phyloP scores from a whole-genome alignment of 2,797 vertebrate genomes.

The Gallinago stenura region DNA sequence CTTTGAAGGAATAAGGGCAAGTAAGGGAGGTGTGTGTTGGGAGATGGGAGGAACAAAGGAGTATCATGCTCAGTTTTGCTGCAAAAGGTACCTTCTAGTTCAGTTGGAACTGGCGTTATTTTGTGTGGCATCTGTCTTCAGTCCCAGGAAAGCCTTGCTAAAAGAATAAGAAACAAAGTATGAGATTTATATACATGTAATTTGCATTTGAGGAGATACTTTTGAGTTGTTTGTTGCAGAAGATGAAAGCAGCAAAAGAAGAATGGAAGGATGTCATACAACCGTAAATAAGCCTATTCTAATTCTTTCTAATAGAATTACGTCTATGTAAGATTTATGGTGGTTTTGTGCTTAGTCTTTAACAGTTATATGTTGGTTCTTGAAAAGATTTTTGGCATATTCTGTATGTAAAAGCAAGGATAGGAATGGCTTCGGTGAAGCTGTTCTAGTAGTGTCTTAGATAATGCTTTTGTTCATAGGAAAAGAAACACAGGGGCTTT shows the following conservation, averaged over 20 bases:
- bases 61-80: neutral
- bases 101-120: neutral
- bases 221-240: neutral
- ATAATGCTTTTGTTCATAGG: neutral
- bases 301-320: neutral
- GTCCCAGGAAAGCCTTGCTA: neutral
- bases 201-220: neutral
- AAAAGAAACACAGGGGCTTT: neutral
- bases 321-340: neutral
- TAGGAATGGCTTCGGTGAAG: neutral
- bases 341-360: neutral
- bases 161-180: neutral
- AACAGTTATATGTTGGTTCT: neutral
- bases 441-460: neutral
- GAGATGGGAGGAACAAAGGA: neutral
- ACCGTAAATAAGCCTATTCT: neutral
- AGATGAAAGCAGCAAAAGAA: neutral
- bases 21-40: neutral
- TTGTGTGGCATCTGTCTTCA: neutral
- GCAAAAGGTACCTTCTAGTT: neutral
- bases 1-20: constrained; percentile 7
- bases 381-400: neutral
- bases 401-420: neutral
- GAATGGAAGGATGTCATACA: neutral
- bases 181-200: neutral